Base-by-base conservation (phyloP, 2,888 invertebrate species). In the Trypoxylon attenuatum region DNA sequence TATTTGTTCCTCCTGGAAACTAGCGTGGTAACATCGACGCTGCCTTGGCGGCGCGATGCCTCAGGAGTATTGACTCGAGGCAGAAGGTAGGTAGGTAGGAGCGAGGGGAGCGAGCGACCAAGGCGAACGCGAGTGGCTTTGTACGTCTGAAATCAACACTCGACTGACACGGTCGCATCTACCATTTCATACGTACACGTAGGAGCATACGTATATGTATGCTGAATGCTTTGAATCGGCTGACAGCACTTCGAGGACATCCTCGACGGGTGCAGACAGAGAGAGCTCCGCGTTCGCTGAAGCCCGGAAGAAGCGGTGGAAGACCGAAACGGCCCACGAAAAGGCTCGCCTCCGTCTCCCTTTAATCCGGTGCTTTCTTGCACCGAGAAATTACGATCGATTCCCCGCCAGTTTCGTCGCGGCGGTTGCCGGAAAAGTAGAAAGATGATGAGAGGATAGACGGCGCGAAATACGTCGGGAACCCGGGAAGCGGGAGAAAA, bases 361-460 rank as follows among this genome's bases (percentile, higher is more conserved):
- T 67, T 53, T 59, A 60, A 71, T 67, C 56, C 51, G 27, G 33
- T 27, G 41, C 4, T 47, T 39, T 38, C 19, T 15, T 29, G 21
- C 18, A 22, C 18, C 19, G 56, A 45, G 29, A 61, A 59, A 58
- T 64, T 51, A 21, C 49, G 43, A 61, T 56, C 41, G 19, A 15
- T 1, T 41, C 47, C 50, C 29, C 39, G 22, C 54, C 10, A 23
- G 4, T 13, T n/a, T 13, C n/a, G 13, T 16, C 8, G 5, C 27
- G 16, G 29, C 16, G n/a, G 39, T 8, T 5, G 15, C 6, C 2
- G 47, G 27, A 27, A 38, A 42, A 8, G 8, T 25, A 16, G 13
- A 6, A 18, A 42, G 8, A 33, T 8, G 25, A 13, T 10, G 6
- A 10, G 33, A 10, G 13, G 33, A n/a, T n/a, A n/a, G n/a, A 51